Base-by-base conservation (phyloP, 2,888 invertebrate genomes). In the Meiosimyza decipiens region DNA sequence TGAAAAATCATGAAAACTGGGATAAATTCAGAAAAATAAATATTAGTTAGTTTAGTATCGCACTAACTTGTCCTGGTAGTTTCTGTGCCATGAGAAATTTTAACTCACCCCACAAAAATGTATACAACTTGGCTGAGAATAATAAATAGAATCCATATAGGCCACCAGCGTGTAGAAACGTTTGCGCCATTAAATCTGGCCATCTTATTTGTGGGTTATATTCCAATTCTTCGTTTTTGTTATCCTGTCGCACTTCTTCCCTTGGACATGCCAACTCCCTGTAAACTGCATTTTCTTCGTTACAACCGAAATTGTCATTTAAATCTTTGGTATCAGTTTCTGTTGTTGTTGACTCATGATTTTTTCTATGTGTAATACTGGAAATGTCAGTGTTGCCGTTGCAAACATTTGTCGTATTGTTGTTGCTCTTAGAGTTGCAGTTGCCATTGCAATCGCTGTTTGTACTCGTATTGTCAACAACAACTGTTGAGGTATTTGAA, bases 81-180 rank as follows among this genome's bases (percentile, higher is more conserved):
- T 49, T 12, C 2, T 63, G 40, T 3, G 47, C 6, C 3, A 12
- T 15, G 22, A n/a, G 13, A 22, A 40, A 28, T 57, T 52, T 50
- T 60, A 77, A 90, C 93, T 91, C 88, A 94, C 94, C 92, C 90
- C 93, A 94, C 74, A 94, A 80, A 76, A 88, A 86, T 71, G 94
- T 94, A 78, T 89, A 88, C 76, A 92, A 82, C 82, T 89, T 92
- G 47, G 90, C 91, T 55, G 79, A 80, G 76, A 92, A 81, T 71
- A 92, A 88, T 82, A 93, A 89, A 86, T 89, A 92, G 55, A 93
- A 76, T 76, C 94, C 94, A 82, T 93, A 94, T 54, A 93, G 77
- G 76, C 90, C 90, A 50, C 93, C 93, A 73, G 83, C 83, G 86
- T 94, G 94, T 81, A 94, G 88, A 78, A 91, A 91, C 74, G 92